Conservation (phyloP, 1,140 invertebrate species). For the Leptestheria dahalacensis region DNA sequence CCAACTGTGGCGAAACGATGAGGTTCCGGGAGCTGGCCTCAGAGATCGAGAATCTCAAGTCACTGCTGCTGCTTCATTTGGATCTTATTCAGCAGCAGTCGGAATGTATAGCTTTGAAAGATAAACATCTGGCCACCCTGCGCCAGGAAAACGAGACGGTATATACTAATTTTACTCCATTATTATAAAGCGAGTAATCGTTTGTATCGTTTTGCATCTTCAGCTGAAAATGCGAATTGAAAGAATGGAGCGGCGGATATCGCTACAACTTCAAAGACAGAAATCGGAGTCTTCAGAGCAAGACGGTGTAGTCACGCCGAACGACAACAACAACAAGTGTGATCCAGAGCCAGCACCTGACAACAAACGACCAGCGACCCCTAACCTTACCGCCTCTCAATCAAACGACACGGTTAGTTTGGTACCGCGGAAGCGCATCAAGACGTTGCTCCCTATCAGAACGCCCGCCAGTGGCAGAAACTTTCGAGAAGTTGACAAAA, state of each 20-base stretch:
- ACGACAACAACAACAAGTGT: background rate
- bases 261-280: slow-evolving; percentile 18
- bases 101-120: slow-evolving; percentile 48
- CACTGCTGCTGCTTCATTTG: slow-evolving; percentile 48
- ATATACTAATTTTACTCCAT: slow-evolving; percentile 20
- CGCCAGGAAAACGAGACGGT: slow-evolving; percentile 49
- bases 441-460: background rate
- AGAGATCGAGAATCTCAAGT: slow-evolving; percentile 45
- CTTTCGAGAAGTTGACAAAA: too few species aligned
- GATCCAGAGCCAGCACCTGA: too few species aligned
- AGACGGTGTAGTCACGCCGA: background rate
- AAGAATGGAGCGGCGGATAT: slow-evolving; percentile 29
- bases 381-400: background rate
- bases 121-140: slow-evolving; percentile 42
- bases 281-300: slow-evolving; percentile 7
- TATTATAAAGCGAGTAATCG: background rate
- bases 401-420: background rate
- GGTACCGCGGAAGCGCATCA: background rate
- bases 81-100: slow-evolving; percentile 57
- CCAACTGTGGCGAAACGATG: slow-evolving; percentile 32
- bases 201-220: slow-evolving; percentile 11
- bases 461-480: too few species aligned
- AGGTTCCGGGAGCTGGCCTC: slow-evolving; percentile 27
- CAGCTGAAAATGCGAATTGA: slow-evolving; percentile 29
- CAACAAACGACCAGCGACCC: background rate